Percentiles rank a stretch among this genome's conserved stretches.
phyloP scores from a whole-genome alignment of 2,113 vertebrate genomes.

The western clawed frog (Xenopus tropicalis) region UCB_Xtro_10.0 CM004450.2:133501001-133501500 shows the following conservation, averaged over 20 bases:
- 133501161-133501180: constrained; percentile 22
- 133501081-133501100: neutral
- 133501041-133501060: neutral
- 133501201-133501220: constrained; percentile 4
- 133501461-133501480: constrained; percentile 29
- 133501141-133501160: constrained; percentile 29
- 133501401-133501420: neutral
- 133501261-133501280: constrained; percentile 1
- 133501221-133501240: constrained; percentile 1
- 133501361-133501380: neutral
- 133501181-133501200: constrained; percentile 15
- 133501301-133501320: constrained; percentile 6
- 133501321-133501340: neutral
- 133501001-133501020: too few species aligned
- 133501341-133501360: neutral
- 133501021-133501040: too few species aligned
- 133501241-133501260: constrained; percentile 1
- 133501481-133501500: neutral
- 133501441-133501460: constrained; percentile 11
- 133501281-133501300: constrained; percentile 2
- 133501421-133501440: neutral
- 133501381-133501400: constrained; percentile 8
- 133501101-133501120: neutral
- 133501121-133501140: constrained; percentile 10
- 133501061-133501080: neutral